These are phyloP conservation scores for Chironomus striatipennis DNA, from an alignment of 1,140 invertebrate genomes.

Conservation along the genomic window DNA sequence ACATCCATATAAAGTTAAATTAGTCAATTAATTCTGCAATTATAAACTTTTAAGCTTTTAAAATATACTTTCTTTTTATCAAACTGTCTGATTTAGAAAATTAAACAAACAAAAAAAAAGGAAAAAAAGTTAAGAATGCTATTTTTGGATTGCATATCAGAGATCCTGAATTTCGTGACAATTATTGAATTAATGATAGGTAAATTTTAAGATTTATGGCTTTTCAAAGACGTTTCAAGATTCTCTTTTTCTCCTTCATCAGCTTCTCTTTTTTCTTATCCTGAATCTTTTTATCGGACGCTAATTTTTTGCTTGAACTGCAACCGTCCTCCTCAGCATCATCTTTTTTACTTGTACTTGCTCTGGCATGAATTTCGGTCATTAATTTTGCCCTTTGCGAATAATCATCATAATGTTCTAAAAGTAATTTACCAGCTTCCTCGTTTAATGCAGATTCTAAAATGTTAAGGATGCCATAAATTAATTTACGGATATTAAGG, in stretches of 20 bases:
- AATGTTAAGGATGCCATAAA: neutral
- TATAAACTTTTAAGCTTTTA: too few relatives aligned
- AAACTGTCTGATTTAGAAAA: too few relatives aligned
- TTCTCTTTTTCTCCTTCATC: constrained; percentile 77
- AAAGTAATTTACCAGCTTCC: constrained; percentile 82
- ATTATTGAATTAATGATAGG: neutral
- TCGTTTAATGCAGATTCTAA: constrained; percentile 85
- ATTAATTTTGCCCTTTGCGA: constrained; percentile 84
- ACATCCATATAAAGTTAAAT: too few relatives aligned
- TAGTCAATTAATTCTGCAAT: too few relatives aligned
- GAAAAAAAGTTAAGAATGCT: neutral
- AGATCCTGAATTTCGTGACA: neutral
- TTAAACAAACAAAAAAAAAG: too few relatives aligned
- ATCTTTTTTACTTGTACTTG: constrained; percentile 35
- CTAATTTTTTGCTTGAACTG: constrained; percentile 77
- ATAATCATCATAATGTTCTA: constrained; percentile 89
- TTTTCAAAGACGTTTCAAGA: constrained; percentile 76
- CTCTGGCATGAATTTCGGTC: constrained; percentile 84
- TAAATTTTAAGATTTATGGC: neutral
- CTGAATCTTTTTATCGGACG: constrained; percentile 67
- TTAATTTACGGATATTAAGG: neutral
- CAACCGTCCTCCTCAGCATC: constrained; percentile 39
- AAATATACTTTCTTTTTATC: too few relatives aligned
- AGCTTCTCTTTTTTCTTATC: constrained; percentile 67
- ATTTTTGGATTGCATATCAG: neutral